Conservation (phyloP, 1,140 invertebrate genomes). For the Aphelinus certus region DNA sequence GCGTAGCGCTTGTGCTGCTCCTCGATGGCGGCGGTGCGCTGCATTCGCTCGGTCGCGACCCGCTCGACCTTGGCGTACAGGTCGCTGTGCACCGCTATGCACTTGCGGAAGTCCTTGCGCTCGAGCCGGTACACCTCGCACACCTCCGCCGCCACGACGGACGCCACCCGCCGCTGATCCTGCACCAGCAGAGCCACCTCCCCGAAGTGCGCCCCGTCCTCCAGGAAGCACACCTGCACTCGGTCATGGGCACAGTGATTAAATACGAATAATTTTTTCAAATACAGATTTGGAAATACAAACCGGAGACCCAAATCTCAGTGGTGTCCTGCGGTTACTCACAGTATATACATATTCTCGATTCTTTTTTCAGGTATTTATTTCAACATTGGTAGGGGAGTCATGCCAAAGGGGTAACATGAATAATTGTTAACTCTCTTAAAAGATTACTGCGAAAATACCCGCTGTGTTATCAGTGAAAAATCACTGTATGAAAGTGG, state of each 20-base stretch:
- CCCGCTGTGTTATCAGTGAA: too few species aligned
- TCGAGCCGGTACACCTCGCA: slow-evolving; percentile 61
- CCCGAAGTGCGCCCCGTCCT: slow-evolving; percentile 68
- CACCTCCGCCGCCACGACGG: slow-evolving; percentile 56
- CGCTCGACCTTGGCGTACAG: slow-evolving; percentile 56
- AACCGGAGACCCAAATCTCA: too few species aligned
- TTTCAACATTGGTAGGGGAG: too few species aligned
- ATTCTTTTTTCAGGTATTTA: too few species aligned
- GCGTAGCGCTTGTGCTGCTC: slow-evolving; percentile 53
- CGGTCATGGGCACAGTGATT: not conserved
- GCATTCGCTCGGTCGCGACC: slow-evolving; percentile 55
- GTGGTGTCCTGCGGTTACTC: too few species aligned
- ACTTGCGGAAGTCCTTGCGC: slow-evolving; percentile 65
- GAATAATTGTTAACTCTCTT: too few species aligned
- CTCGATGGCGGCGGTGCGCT: slow-evolving; percentile 54
- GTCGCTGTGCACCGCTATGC: slow-evolving; percentile 52
- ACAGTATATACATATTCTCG: too few species aligned
- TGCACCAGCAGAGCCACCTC: slow-evolving; percentile 63
- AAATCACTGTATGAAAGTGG: too few species aligned
- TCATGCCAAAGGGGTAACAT: too few species aligned
- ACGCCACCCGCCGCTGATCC: slow-evolving; percentile 59
- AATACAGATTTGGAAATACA: too few species aligned
- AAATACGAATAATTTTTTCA: too few species aligned
- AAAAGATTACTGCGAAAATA: too few species aligned
- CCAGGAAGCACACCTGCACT: slow-evolving; percentile 64